Percentiles rank a stretch among this genome's conserved stretches.
Conservation (phyloP, 2,113 vertebrate genomes). For the Nesogale talazaci region DNA sequence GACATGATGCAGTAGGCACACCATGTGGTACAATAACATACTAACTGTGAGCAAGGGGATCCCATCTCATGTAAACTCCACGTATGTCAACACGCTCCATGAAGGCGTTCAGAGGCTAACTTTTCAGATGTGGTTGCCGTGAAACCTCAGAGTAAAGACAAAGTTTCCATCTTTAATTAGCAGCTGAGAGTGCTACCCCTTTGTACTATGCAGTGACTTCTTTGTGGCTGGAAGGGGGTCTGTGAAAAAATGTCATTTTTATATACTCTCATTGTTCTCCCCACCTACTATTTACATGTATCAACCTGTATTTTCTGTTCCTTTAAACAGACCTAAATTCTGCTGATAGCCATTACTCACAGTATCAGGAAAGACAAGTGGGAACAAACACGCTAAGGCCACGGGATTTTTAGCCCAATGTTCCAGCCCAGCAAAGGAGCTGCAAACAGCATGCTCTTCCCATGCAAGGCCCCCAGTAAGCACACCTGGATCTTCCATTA, state of each 20-base stretch:
- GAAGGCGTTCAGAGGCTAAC: not conserved
- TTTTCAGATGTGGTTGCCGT: not conserved
- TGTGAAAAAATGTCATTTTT: not conserved
- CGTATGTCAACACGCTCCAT: not conserved
- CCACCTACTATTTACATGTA: not conserved
- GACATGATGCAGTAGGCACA: not conserved
- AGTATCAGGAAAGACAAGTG: not conserved
- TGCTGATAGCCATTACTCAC: not conserved
- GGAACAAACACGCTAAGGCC: too few species aligned
- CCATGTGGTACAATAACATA: not conserved
- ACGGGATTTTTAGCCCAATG: not conserved
- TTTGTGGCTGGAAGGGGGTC: not conserved
- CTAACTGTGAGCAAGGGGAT: not conserved
- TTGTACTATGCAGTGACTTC: not conserved
- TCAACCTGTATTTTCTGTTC: not conserved
- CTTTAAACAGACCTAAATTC: not conserved
- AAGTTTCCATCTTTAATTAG: not conserved
- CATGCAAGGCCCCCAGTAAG: not conserved
- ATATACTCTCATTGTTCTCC: not conserved
- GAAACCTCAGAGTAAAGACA: not conserved
- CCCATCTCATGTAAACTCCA: too few species aligned
- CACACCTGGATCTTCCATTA: slow-evolving; percentile 16
- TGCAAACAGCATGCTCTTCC: slow-evolving; percentile 7
- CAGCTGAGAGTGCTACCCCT: not conserved
- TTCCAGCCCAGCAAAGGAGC: not conserved